Evolutionary conservation across 2,888 invertebrate species (phyloP), one percentile per base, ranked within the genome.

Genomic region (Protodeltote pygarga): DNA sequence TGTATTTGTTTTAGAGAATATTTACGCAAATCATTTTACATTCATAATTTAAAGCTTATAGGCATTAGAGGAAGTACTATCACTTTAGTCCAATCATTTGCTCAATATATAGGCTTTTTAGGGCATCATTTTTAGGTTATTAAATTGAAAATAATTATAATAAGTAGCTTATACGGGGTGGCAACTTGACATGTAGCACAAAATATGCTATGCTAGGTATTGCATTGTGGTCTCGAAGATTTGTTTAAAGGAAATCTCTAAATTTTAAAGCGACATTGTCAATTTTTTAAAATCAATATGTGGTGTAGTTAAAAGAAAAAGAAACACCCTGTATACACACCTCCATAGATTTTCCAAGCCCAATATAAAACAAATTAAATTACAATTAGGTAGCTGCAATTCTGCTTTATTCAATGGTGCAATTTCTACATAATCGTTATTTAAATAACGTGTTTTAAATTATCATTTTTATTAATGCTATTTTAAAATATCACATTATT

Each of bases 351-450:
- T 42, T 10, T 52, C 15, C 39, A 37, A 6, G 9, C 24, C 24
- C 9, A 5, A 27, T 29, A 21, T 32, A n/a, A 44, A 14, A 25
- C 1, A 25, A n/a, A 10, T 25, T 32, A 27, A 28, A 23, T 33
- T 21, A 0, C 8, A 13, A 31, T 11, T n/a, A n/a, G n/a, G 3
- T 32, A 21, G 2, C 37, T 31, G 13, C 31, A 44, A 38, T 24
- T 17, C 41, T 48, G 41, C 50, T 48, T 32, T 19, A 45, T 33
- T 20, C 38, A 47, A 55, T 48, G 52, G 68, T 68, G 65, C 68
- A 71, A 71, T 68, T 67, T 69, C 49, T 17, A 38, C 37, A 65
- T 46, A 53, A 32, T 51, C 41, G n/a, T n/a, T n/a, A n/a, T 50
- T 39, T 47, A 41, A 44, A 33, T 42, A 44, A 27, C 24, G 25